A percentile compares a stretch with the other conserved stretches of the same genome.
phyloP scores from a whole-genome alignment of 2,113 vertebrate species.

The Trinectes maculatus region DNA sequence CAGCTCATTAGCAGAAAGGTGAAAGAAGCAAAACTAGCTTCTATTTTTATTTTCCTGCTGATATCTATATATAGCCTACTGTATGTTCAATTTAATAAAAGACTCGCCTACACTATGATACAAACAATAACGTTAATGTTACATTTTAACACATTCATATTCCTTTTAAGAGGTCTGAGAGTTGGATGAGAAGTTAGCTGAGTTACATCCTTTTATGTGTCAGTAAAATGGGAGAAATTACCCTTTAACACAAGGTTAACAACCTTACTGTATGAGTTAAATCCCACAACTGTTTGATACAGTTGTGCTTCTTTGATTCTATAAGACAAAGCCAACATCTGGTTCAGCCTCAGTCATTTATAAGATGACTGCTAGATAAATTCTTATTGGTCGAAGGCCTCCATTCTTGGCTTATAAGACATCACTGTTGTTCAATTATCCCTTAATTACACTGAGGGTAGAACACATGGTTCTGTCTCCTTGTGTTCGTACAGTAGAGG shows the following conservation, averaged over 20 bases:
- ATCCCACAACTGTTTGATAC: background rate
- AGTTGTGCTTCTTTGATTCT: constrained; percentile 26
- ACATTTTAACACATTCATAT: no score
- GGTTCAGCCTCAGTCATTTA: constrained; percentile 63
- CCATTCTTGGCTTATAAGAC: constrained; percentile 79
- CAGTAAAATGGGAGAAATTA: background rate
- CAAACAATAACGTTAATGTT: no score
- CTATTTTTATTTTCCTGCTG: no score
- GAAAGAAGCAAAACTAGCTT: no score
- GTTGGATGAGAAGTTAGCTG: background rate
- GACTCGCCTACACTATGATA: no score
- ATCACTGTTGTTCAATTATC: constrained; percentile 75
- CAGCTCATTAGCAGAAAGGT: background rate
- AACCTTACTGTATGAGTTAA: background rate
- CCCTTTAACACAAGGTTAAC: background rate
- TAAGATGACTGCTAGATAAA: constrained; percentile 70
- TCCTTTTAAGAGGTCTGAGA: no score
- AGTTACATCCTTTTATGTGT: no score
- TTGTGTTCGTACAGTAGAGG: constrained; percentile 35
- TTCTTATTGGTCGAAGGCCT: constrained; percentile 66
- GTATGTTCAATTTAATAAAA: no score
- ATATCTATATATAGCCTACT: no score
- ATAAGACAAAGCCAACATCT: constrained; percentile 38
- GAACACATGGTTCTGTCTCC: constrained; percentile 12
- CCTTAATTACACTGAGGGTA: constrained; percentile 71